Evolutionary conservation across 2,888 invertebrate species (phyloP).

Genomic region (Gonocerus acuteangulatus): DNA sequence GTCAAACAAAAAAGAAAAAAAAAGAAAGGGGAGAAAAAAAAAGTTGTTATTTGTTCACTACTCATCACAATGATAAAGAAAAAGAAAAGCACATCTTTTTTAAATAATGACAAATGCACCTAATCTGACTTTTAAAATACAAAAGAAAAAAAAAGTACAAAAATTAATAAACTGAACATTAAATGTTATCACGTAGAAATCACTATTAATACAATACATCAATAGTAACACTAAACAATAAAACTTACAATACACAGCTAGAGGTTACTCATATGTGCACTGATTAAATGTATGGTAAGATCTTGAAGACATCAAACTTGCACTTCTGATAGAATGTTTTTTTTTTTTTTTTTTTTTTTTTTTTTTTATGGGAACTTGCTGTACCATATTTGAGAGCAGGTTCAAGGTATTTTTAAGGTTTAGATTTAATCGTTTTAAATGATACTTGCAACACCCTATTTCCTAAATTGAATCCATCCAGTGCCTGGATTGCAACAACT

Average conservation of each 20-base stretch:
- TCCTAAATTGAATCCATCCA: slow-evolving; percentile 91
- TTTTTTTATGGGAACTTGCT: not conserved
- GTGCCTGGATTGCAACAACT: slow-evolving; percentile 87
- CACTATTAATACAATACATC: not conserved
- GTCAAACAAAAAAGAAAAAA: not conserved
- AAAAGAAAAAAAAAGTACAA: not conserved
- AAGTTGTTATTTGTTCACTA: not conserved
- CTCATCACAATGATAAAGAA: not conserved
- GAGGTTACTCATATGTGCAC: not conserved
- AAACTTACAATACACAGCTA: not conserved
- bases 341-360: no score
- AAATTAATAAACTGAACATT: not conserved
- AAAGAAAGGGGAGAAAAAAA: not conserved
- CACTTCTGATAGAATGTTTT: not conserved
- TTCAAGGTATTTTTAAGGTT: not conserved
- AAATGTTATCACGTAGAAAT: not conserved
- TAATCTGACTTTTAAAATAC: not conserved
- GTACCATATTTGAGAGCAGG: not conserved
- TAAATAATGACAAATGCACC: not conserved
- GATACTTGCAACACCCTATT: slow-evolving; percentile 94
- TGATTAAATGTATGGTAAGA: not conserved
- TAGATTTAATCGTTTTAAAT: slow-evolving; percentile 83
- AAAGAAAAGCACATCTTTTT: not conserved
- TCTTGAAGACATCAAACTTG: not conserved
- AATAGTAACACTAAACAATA: not conserved